Base-by-base conservation (phyloP, 2,113 vertebrate species). In the Gavialis gangeticus region DNA sequence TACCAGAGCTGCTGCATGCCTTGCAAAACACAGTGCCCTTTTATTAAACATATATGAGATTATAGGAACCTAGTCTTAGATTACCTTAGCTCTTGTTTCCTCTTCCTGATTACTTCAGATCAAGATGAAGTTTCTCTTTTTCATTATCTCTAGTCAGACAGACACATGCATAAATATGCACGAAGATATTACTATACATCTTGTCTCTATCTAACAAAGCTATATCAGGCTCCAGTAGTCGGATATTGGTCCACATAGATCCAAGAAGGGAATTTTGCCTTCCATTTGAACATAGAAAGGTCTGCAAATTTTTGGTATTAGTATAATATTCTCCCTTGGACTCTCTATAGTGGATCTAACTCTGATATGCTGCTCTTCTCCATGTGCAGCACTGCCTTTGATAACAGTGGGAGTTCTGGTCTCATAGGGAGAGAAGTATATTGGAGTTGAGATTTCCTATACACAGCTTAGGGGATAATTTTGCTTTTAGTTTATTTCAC, bases 321-420 rank as follows among this genome's bases (percentile, higher is more conserved):
- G n/a, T 30, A 28, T 30, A 79, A 84, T 95, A 85, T 75, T 76
- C 54, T 85, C 17, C 73, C 93, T 71, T 91, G 79, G 90, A 94
- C 90, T 85, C 58, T 84, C 28, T 80, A 46, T 83, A 82, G 89
- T 84, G 91, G 92, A 75, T 89, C 92, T 94, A 93, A 95, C 82
- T 94, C 86, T 89, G 84, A 77, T 95, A 95, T 93, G 95, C 85
- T 92, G 73, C 58, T 94, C 54, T 87, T 91, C 34, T 94, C 92
- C 90, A 60, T 94, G 83, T 80, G 2, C 88, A 80, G 62, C 15
- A 87, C 86, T 96, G 87, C 80, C 95, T 97, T 97, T 97, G 97
- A 97, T 96, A 95, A 93, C 95, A 91, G 85, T 91, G 92, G 96
- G 96, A 96, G 91, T 95, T 95, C 93, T 89, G 88, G 82, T 96